phyloP scores from a whole-genome alignment of 1,140 invertebrate genomes.

The Lepidurus apus region DNA sequence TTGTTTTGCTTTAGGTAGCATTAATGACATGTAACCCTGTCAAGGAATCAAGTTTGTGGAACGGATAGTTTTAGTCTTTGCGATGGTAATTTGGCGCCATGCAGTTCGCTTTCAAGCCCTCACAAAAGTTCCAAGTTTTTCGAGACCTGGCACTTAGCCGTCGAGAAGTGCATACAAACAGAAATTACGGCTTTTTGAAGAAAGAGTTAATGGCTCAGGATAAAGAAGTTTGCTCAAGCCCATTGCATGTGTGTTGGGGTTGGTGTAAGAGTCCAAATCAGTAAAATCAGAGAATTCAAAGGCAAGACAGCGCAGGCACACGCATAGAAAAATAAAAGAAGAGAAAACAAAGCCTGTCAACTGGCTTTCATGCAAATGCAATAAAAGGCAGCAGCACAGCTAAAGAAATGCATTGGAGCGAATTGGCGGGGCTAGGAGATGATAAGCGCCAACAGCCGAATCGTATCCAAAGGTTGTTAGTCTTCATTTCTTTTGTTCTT shows the following conservation, averaged over 20 bases:
- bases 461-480: conserved; percentile 17
- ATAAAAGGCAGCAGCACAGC: conserved; percentile 14
- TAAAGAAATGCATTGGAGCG: conserved; percentile 10
- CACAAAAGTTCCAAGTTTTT: background rate
- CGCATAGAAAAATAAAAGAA: background rate
- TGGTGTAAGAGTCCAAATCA: background rate
- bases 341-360: background rate
- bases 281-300: background rate
- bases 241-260: background rate
- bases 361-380: conserved; percentile 21
- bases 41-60: no score
- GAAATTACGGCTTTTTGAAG: background rate
- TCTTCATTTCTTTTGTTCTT: conserved; percentile 22
- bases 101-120: no score
- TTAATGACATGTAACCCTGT: no score
- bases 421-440: conserved; percentile 12
- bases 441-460: conserved; percentile 11
- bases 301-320: background rate
- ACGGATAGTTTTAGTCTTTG: no score
- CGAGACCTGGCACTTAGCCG: background rate
- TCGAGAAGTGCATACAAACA: background rate
- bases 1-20: no score
- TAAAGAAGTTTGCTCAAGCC: conserved; percentile 6
- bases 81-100: no score
- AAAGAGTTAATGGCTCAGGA: background rate